Percentiles rank a stretch among this genome's conserved stretches.
phyloP scores from a whole-genome alignment of 2,113 vertebrate genomes.

The Promerops cafer region DNA sequence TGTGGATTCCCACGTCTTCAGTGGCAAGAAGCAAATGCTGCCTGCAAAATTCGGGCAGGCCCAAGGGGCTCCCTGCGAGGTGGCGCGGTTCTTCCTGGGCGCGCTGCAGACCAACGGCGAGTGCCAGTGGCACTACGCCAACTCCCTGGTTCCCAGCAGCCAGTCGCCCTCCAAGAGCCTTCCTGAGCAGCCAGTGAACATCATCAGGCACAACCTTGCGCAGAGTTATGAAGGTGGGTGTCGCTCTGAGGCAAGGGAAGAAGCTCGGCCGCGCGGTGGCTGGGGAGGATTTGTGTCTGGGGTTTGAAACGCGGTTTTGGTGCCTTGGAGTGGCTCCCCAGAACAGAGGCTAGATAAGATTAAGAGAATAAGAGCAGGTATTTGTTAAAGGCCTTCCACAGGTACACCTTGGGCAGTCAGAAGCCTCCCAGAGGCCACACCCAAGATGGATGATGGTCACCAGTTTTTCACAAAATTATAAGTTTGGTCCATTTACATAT shows the following conservation, averaged over 20 bases:
- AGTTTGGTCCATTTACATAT: neutral
- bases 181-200: slow-evolving; percentile 58
- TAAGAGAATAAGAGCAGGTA: neutral
- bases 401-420: neutral
- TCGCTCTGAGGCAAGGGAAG: neutral
- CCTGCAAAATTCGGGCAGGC: slow-evolving; percentile 71
- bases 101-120: slow-evolving; percentile 75
- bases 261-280: neutral
- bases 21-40: slow-evolving; percentile 73
- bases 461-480: neutral
- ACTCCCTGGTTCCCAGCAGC: slow-evolving; percentile 67
- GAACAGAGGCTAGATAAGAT: neutral
- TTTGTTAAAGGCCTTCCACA: neutral
- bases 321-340: neutral
- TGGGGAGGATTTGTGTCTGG: neutral
- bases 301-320: neutral
- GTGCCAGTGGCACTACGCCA: slow-evolving; percentile 79
- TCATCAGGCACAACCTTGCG: slow-evolving; percentile 66
- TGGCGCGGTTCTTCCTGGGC: slow-evolving; percentile 77
- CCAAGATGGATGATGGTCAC: neutral
- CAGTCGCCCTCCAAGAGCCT: slow-evolving; percentile 64
- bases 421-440: neutral
- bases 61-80: slow-evolving; percentile 74
- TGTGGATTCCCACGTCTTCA: slow-evolving; percentile 72
- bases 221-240: slow-evolving; percentile 80